Conservation (phyloP, 2,113 vertebrate genomes). For the Ammodytes dubius region DNA sequence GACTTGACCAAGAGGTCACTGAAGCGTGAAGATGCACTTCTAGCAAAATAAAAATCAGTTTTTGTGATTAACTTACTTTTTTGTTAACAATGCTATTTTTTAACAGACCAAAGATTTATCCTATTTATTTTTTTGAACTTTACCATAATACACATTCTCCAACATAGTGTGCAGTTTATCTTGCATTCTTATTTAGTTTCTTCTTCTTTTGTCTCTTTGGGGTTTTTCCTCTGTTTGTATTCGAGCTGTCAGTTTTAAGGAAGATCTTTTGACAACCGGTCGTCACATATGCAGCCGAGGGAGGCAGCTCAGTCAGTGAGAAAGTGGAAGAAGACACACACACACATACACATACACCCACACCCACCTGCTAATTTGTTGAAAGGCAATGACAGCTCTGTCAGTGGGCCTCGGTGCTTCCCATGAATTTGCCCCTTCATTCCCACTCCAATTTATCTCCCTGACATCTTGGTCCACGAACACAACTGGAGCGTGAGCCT, state of each 20-base stretch:
- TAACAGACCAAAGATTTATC: background rate
- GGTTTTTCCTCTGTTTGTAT: conserved; percentile 23
- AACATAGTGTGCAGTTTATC: background rate
- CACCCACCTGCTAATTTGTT: conserved; percentile 18
- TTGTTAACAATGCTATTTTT: background rate
- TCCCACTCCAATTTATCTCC: conserved; percentile 54
- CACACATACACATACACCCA: conserved; percentile 12
- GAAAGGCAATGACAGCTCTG: conserved; percentile 52
- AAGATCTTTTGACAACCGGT: conserved; percentile 31
- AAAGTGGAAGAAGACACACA: conserved; percentile 5
- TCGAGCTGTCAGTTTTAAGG: conserved; percentile 13
- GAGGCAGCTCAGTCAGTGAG: conserved; percentile 4
- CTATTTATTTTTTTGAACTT: background rate
- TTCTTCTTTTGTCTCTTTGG: background rate
- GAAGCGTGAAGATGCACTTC: conserved; percentile 32
- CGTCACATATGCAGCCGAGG: conserved; percentile 21
- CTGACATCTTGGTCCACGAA: conserved; percentile 48
- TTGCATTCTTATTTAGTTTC: conserved; percentile 3
- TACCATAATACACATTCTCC: background rate
- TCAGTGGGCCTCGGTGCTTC: conserved; percentile 38
- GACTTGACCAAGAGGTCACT: background rate
- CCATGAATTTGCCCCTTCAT: conserved; percentile 54
- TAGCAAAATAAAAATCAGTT: conserved; percentile 13
- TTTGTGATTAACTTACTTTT: background rate
- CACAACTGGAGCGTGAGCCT: conserved; percentile 30